Conservation (phyloP, 2,797 vertebrate species). For the Nothura maculosa region DNA sequence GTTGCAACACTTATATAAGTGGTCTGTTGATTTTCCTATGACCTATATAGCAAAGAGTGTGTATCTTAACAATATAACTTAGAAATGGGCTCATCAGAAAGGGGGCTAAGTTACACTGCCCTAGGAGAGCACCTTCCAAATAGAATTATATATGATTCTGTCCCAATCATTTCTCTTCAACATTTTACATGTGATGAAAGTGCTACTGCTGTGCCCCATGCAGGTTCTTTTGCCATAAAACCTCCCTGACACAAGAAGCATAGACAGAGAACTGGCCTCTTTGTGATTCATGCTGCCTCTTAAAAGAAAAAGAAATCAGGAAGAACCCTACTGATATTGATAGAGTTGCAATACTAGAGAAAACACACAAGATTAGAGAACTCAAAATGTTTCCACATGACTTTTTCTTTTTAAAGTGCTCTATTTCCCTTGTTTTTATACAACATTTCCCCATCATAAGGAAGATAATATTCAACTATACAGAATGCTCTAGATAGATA, state of each 20-base stretch:
- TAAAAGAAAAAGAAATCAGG: background rate
- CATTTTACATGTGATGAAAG: background rate
- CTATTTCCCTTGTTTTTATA: background rate
- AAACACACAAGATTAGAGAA: background rate
- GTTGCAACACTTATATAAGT: background rate
- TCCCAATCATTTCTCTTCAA: background rate
- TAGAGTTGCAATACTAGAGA: background rate
- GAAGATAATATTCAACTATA: conserved; percentile 28
- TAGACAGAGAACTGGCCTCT: background rate
- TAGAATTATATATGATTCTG: background rate
- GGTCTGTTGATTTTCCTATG: background rate
- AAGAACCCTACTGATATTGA: background rate
- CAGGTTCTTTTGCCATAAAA: background rate
- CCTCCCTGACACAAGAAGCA: accelerated
- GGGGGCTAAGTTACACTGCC: background rate
- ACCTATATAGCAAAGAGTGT: background rate
- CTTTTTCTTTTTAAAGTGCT: background rate
- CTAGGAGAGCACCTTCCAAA: background rate
- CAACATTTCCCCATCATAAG: background rate
- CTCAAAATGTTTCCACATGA: background rate
- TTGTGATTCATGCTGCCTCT: background rate
- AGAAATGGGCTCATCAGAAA: background rate
- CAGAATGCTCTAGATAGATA: background rate
- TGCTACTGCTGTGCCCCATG: no score
- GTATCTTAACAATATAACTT: background rate